These are phyloP conservation scores for Rhinichthys klamathensis DNA, from an alignment of 2,113 vertebrate genomes.

Conservation along the genomic window DNA sequence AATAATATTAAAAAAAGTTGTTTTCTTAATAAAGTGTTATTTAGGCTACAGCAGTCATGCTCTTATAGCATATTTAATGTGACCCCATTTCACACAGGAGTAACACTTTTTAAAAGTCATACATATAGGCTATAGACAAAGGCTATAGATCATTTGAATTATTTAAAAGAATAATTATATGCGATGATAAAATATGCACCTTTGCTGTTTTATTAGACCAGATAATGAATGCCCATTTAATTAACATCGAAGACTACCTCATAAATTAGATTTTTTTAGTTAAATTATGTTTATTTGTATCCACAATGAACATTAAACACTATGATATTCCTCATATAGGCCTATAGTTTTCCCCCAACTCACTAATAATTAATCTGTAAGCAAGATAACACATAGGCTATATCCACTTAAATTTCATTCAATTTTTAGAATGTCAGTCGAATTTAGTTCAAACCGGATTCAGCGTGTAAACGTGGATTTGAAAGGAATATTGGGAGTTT, in stretches of 20 bases:
- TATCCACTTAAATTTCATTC: not conserved
- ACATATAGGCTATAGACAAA: not conserved
- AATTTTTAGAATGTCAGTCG: not conserved
- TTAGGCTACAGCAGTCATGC: not conserved
- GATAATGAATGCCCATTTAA: not conserved
- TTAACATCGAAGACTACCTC: not conserved
- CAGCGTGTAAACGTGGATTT: not conserved
- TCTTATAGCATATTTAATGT: not conserved
- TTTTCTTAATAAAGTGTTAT: not conserved
- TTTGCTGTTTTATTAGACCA: not conserved
- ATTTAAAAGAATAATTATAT: not conserved
- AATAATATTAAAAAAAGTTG: conserved; percentile 4
- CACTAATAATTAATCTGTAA: not conserved
- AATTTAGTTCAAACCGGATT: not conserved
- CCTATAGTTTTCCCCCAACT: not conserved
- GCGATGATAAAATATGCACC: not conserved
- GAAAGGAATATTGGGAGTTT: not conserved
- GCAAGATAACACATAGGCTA: no score
- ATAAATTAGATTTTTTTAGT: not conserved
- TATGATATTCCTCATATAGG: not conserved
- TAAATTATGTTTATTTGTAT: not conserved
- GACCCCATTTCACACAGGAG: not conserved
- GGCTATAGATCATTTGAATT: not conserved
- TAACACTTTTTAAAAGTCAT: not conserved
- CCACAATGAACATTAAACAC: not conserved